Evolutionary conservation across 37 sponge, comb jelly and placozoan genomes (phyloP).

Genomic region (Oscarella lobularis): DNA sequence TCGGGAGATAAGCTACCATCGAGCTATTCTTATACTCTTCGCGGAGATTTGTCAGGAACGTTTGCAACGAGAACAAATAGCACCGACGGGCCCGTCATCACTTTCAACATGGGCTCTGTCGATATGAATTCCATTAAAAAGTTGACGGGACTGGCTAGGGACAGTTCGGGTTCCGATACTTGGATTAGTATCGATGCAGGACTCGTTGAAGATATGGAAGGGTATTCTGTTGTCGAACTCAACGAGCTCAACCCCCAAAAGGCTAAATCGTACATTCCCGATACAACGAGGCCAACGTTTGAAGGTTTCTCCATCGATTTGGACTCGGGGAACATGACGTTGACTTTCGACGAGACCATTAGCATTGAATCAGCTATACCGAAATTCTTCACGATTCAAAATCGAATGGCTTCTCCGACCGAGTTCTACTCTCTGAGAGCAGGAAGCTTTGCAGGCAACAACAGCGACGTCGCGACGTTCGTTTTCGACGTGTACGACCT

Average conservation of each 20-base stretch:
- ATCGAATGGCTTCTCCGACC: conserved; percentile 10
- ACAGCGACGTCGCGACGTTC: conserved; percentile 25
- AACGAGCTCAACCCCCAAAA: background rate
- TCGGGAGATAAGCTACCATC: no score
- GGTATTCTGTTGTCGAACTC: background rate
- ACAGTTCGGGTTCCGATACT: background rate
- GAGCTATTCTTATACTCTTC: background rate
- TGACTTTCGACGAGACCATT: conserved; percentile 70
- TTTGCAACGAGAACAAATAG: conserved; percentile 12
- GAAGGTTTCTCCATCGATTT: conserved; percentile 46
- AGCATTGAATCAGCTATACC: conserved; percentile 6
- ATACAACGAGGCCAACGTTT: conserved; percentile 35
- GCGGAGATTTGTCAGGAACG: background rate
- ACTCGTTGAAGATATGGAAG: background rate
- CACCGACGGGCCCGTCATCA: conserved; percentile 15
- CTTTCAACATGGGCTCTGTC: conserved; percentile 20
- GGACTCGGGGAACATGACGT: conserved; percentile 36
- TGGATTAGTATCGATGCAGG: background rate
- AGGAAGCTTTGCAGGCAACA: background rate
- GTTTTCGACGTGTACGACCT: conserved; percentile 40
- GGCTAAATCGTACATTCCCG: conserved; percentile 4
- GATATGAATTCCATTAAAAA: conserved; percentile 46
- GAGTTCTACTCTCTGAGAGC: conserved; percentile 9
- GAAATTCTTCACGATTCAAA: conserved; percentile 33
- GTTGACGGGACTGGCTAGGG: background rate